Evolutionary conservation across 1,140 invertebrate genomes (phyloP).

Genomic region (Lineus longissimus): DNA sequence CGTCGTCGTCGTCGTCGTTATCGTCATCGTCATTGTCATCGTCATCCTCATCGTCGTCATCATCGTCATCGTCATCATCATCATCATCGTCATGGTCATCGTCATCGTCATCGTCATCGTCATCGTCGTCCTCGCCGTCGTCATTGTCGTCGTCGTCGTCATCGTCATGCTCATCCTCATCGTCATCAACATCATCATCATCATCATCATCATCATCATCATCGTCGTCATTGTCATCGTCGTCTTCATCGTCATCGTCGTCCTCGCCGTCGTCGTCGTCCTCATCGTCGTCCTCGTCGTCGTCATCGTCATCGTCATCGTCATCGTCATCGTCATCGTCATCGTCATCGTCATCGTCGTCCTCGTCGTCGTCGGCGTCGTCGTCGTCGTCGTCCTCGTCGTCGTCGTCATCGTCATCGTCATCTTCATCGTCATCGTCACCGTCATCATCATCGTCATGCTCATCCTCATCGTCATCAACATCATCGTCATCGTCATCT

Average conservation of each 20-base stretch:
- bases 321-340: constrained; percentile 9
- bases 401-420: constrained; percentile 12
- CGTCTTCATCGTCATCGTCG: neutral
- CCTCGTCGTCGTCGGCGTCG: no score
- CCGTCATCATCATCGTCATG: constrained; percentile 13
- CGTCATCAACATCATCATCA: constrained; percentile 13
- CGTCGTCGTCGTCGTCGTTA: neutral
- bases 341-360: constrained; percentile 15
- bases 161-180: no score
- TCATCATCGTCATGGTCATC: constrained; percentile 10
- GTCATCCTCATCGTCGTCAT: no score
- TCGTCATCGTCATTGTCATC: neutral
- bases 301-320: neutral
- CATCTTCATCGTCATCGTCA: constrained; percentile 13
- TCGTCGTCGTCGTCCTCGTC: constrained; percentile 15
- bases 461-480: no score
- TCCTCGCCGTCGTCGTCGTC: no score
- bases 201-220: neutral
- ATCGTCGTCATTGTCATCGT: neutral
- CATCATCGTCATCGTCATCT: no score
- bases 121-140: neutral
- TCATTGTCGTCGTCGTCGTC: neutral
- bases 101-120: neutral
- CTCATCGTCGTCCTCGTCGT: neutral
- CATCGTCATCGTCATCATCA: neutral